Evolutionary conservation across 35 echinoderm and acorn worm genomes (phyloP), one percentile per base, ranked within the genome.

Genomic region (Lytechinus pictus): DNA sequence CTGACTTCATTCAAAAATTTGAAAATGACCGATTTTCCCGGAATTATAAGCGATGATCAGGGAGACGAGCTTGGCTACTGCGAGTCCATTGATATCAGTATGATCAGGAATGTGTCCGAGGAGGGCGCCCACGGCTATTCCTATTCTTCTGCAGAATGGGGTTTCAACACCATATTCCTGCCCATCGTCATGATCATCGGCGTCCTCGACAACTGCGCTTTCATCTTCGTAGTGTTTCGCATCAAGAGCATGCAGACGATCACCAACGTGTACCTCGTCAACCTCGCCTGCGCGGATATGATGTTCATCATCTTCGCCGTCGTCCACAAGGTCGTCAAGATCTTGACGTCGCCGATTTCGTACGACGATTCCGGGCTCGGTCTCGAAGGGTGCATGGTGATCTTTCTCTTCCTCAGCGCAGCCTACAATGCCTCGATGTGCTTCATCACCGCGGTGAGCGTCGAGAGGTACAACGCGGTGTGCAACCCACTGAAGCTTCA

Each of bases 391-490:
- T 98, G 97, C 88, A 96, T 97, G 54, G 33, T 97, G 12, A 88
- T 98, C 2, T 95, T 96, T 13, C 86, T 94, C 54, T 92, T 94
- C 53, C 51, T 96, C 9, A 96, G 97, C 91, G 94, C 95, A 29
- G 61, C 95, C 1, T 97, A 95, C 66, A 95, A 87, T 29, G 94
- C 95, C 7, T 96, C 94, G 3, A 93, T 97, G 61, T 98, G 96
- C 52, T 96, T 98, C 53, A 96, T 98, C 3, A 96, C 95, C 28
- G 94, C 97, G 5, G 96, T 97, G 9, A 96, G 95, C 10, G 53
- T 98, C 13, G 97, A 98, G 72, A 91, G 95, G 54, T 98, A 97
- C 94, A 96, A 97, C 89, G 97, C 97, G 28, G 97, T 98, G 51
- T 98, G 97, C 91, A 95, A 89, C 54, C 97, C 97, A 1, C 57